phyloP scores from a whole-genome alignment of 2,113 vertebrate genomes.

The Phylloscopus trochilus region DNA sequence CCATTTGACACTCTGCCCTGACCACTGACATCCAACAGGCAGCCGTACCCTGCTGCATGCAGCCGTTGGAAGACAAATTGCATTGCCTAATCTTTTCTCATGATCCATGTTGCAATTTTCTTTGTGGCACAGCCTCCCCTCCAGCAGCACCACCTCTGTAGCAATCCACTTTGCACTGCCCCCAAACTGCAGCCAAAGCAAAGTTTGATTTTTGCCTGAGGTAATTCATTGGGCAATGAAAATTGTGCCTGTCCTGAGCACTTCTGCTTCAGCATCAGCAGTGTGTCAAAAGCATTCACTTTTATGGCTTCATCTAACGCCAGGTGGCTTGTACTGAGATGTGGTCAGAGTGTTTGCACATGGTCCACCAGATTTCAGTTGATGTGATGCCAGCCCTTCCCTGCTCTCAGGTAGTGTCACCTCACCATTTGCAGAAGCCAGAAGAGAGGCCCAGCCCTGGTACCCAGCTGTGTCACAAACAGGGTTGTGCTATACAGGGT shows the following conservation, averaged over 20 bases:
- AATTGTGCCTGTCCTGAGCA: neutral
- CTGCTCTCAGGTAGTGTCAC: neutral
- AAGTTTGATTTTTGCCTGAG: neutral
- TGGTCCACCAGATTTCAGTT: neutral
- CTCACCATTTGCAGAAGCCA: rapidly evolving
- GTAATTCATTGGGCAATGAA: neutral
- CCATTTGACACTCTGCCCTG: neutral
- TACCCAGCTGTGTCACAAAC: neutral
- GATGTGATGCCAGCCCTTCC: neutral
- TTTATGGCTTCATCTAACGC: neutral
- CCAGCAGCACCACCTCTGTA: neutral
- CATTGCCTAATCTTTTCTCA: constrained; percentile 45
- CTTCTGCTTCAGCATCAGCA: neutral
- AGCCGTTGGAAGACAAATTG: constrained; percentile 39
- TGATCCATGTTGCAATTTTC: constrained; percentile 1
- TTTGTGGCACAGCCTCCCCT: neutral
- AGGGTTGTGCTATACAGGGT: neutral
- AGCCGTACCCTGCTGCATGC: constrained; percentile 44
- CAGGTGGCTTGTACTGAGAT: neutral
- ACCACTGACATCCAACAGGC: neutral
- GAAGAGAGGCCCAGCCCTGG: neutral
- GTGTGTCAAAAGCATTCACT: neutral
- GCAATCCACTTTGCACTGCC: neutral
- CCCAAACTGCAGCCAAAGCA: neutral
- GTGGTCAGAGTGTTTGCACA: neutral